Base-by-base conservation (phyloP, 2,888 invertebrate species). In the Apamea anceps region DNA sequence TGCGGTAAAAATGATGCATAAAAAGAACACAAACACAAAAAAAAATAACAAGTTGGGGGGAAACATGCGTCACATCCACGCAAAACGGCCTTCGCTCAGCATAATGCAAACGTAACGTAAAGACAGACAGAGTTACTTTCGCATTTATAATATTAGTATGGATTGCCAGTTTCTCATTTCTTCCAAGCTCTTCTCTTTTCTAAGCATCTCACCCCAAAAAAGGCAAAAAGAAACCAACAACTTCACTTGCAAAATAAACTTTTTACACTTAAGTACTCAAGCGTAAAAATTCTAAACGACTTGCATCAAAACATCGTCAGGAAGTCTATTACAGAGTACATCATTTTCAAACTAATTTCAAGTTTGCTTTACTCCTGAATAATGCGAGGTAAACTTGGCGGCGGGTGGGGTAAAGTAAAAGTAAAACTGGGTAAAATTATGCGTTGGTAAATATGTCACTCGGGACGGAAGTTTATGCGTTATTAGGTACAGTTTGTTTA, bases 341-440 rank as follows among this genome's bases (percentile, higher is more conserved):
- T 89, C 79, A 90, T 87, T 87, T 84, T 77, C 70, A 83, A 89
- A 89, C 87, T 89, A 86, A 89, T 89, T 86, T 83, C 77, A 89
- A 89, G 84, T 89, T 87, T 75, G 63, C 77, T 75, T 75, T 75
- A 82, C 80, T 85, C 78, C 72, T 86, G 86, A 84, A 84, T 86
- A 81, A 86, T 79, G 81, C 72, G 32, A 68, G 63, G 82, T 13
- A 74, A 85, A 82, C 70, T 77, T 78, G 67, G 51, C 72, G 79
- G 37, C 13, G 66, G 70, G 60, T 57, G 70, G 75, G 63, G 78
- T 62, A 66, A 80, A 67, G 78, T 76, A 70, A 77, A 72, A 70
- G 83, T 66, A 68, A 72, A 82, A 79, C 48, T 65, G 63, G 70
- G 57, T 72, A 79, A 80, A 79, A 85, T 81, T 63, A 86, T 75